Conservation (phyloP, 2,888 invertebrate genomes). For the Euzetes globulus region DNA sequence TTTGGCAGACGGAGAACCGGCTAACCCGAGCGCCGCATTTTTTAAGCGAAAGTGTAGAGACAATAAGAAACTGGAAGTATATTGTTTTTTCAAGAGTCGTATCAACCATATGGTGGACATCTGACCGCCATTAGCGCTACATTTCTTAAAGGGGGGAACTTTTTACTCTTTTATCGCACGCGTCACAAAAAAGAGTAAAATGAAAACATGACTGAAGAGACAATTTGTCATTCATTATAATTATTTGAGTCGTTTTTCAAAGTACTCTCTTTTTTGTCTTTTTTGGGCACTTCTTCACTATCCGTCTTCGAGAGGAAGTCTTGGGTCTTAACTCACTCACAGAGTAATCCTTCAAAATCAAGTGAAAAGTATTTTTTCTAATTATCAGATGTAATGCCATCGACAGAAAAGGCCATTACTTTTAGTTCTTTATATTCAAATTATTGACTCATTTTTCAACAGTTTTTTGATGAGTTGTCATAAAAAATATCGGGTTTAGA, state of each 20-base stretch:
- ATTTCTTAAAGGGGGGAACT: neutral
- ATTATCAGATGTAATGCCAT: neutral
- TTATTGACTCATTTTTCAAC: too few species aligned
- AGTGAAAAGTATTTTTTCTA: neutral
- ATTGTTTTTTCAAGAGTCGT: neutral
- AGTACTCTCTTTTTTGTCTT: neutral
- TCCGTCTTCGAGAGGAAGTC: neutral
- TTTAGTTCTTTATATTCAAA: too few species aligned
- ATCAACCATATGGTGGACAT: constrained; percentile 6
- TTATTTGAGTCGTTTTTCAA: constrained; percentile 5
- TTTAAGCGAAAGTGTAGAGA: too few species aligned
- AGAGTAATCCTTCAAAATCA: constrained; percentile 7
- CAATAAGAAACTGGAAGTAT: too few species aligned
- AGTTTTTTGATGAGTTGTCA: too few species aligned
- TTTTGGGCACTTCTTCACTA: neutral
- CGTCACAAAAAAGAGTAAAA: constrained; percentile 1
- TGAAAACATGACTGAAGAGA: neutral
- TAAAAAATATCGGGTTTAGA: too few species aligned
- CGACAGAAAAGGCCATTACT: too few species aligned
- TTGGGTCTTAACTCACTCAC: neutral
- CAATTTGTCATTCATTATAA: constrained; percentile 22
- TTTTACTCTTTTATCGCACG: neutral
- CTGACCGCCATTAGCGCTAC: neutral
- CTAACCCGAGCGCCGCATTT: too few species aligned
- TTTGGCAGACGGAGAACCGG: too few species aligned